These are phyloP conservation scores for Brachyptera risi DNA, from an alignment of 2,888 invertebrate species.

Conservation along the genomic window DNA sequence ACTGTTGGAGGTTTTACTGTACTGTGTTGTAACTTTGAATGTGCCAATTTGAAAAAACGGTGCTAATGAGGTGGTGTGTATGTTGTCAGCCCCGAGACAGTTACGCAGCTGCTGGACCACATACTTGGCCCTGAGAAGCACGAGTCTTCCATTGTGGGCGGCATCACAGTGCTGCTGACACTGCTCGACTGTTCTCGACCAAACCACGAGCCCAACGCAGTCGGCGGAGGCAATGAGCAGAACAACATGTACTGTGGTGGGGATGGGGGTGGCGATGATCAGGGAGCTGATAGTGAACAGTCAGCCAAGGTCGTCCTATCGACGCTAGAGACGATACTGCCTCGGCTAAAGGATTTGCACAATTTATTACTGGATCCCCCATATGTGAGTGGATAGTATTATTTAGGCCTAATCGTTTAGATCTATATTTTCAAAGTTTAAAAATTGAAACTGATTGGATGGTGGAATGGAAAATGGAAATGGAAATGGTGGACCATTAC, in stretches of 20 bases:
- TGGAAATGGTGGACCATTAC: too few species aligned
- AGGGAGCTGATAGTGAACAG: slow-evolving; percentile 51
- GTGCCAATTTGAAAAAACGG: not conserved
- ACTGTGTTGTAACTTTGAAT: too few species aligned
- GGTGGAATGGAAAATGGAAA: too few species aligned
- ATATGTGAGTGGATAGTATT: slow-evolving; percentile 53
- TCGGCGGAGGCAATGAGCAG: not conserved
- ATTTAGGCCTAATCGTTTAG: too few species aligned
- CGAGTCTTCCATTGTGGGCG: slow-evolving; percentile 72
- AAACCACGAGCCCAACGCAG: not conserved
- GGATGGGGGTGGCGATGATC: not conserved
- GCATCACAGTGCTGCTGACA: slow-evolving; percentile 72
- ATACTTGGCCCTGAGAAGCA: slow-evolving; percentile 64
- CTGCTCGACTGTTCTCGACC: slow-evolving; percentile 52
- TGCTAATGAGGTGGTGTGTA: not conserved
- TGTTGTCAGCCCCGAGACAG: slow-evolving; percentile 56
- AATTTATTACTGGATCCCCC: slow-evolving; percentile 65
- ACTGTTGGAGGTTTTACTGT: too few species aligned
- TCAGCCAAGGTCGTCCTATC: slow-evolving; percentile 57
- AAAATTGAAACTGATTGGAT: too few species aligned
- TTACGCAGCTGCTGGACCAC: slow-evolving; percentile 65
- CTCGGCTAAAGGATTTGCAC: slow-evolving; percentile 66
- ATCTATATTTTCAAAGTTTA: too few species aligned
- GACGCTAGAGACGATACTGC: slow-evolving; percentile 59
- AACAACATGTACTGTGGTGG: slow-evolving; percentile 11